phyloP scores from a whole-genome alignment of 2,113 vertebrate genomes.

The Raphicerus campestris region DNA sequence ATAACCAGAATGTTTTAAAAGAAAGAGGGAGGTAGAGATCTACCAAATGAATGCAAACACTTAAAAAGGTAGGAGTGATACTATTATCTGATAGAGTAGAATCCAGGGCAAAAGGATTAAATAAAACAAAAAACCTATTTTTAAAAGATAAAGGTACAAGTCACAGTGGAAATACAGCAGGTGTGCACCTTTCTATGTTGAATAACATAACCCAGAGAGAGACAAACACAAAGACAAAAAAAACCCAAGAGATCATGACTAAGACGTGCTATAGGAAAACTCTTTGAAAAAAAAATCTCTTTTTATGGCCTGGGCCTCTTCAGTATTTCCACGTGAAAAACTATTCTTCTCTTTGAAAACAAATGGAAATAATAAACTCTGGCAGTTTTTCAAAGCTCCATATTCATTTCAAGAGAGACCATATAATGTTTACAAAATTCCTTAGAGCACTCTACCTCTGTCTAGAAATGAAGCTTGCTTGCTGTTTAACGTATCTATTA shows the following conservation, averaged over 20 bases:
- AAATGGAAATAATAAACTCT: slow-evolving; percentile 53
- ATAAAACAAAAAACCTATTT: background rate
- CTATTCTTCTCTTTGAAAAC: slow-evolving; percentile 5
- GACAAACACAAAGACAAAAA: background rate
- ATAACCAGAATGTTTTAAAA: too few relatives aligned
- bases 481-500: slow-evolving; percentile 22
- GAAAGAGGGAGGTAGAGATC: too few relatives aligned
- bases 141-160: background rate
- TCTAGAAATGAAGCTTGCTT: slow-evolving; percentile 28
- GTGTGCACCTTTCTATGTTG: background rate
- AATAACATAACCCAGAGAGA: background rate
- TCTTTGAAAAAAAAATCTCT: background rate
- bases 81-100: background rate
- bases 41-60: too few relatives aligned
- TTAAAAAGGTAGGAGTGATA: background rate
- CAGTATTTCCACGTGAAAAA: background rate
- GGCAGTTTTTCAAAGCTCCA: background rate
- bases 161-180: background rate
- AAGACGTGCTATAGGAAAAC: background rate
- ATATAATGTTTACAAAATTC: slow-evolving; percentile 15
- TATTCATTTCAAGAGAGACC: slow-evolving; percentile 40
- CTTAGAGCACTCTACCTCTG: background rate
- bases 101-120: background rate
- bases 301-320: background rate
- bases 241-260: background rate